A percentile compares a stretch with the other conserved stretches of the same genome.
Evolutionary conservation across 2,113 vertebrate species (phyloP).

Genomic region (Oncorhynchus kisutch): DNA sequence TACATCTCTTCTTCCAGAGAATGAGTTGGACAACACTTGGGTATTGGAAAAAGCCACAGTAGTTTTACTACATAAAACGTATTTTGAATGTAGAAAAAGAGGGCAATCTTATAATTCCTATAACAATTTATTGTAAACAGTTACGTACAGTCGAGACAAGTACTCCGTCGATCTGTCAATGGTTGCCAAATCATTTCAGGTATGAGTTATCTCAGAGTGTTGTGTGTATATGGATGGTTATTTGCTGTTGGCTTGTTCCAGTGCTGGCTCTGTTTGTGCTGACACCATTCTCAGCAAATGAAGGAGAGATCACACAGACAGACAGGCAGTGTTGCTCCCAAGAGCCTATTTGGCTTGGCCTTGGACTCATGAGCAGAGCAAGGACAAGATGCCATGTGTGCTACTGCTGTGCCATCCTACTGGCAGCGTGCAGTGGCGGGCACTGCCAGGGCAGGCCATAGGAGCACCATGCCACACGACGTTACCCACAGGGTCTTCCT

Average conservation of each 20-base stretch:
- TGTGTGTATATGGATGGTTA: neutral
- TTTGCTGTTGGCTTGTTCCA: conserved; percentile 16
- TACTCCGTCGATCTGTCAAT: no score
- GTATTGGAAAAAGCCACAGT: neutral
- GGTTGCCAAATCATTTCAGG: no score
- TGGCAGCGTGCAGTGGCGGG: neutral
- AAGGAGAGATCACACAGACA: conserved; percentile 22
- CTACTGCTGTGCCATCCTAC: neutral
- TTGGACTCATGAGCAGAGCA: neutral
- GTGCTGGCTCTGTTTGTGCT: conserved; percentile 23
- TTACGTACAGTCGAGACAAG: no score
- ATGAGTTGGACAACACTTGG: no score
- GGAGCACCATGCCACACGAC: neutral
- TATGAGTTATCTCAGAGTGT: neutral
- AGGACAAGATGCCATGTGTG: neutral
- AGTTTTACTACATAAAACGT: neutral
- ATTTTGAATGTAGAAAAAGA: neutral
- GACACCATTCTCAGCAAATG: conserved; percentile 29
- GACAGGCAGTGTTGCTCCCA: neutral
- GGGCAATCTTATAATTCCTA: neutral
- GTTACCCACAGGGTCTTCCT: neutral
- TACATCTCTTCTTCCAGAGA: neutral
- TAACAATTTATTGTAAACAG: no score
- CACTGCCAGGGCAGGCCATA: neutral
- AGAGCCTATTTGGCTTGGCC: neutral